Evolutionary conservation across 2,797 vertebrate genomes (phyloP).

Genomic region (Hydrocynus forskahlii): DNA sequence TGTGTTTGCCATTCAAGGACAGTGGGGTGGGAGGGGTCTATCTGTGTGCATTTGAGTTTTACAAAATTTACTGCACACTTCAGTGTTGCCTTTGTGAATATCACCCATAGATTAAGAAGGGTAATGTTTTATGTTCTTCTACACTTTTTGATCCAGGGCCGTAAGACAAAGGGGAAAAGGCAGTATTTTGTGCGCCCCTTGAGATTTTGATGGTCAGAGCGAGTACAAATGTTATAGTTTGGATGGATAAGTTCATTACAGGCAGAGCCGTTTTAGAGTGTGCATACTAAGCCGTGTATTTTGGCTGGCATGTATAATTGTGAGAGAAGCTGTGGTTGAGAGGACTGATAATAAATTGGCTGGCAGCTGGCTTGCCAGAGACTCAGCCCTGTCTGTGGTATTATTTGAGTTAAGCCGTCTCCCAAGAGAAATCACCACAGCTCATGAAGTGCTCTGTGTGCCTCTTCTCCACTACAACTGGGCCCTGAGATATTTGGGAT

Average conservation of each 20-base stretch:
- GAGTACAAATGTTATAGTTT: conserved; percentile 17
- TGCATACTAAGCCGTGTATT: conserved; percentile 43
- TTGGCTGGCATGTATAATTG: conserved; percentile 46
- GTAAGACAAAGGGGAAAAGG: conserved; percentile 1
- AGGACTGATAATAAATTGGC: conserved; percentile 63
- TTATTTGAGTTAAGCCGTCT: conserved; percentile 57
- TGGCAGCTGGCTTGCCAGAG: conserved; percentile 60
- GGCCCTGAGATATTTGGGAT: conserved; percentile 46
- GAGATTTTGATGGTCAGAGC: conserved; percentile 14
- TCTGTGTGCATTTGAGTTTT: conserved; percentile 47
- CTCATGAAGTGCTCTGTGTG: conserved; percentile 55
- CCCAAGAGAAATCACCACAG: conserved; percentile 58
- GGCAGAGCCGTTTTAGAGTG: conserved; percentile 12
- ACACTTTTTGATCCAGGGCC: conserved; percentile 10
- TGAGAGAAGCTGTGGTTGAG: conserved; percentile 58
- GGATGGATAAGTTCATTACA: conserved; percentile 32
- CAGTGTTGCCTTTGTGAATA: background rate
- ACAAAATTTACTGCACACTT: background rate
- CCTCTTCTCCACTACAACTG: conserved; percentile 38
- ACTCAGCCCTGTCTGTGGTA: conserved; percentile 54
- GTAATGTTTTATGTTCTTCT: background rate
- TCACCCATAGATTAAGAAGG: background rate
- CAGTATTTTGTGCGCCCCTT: background rate
- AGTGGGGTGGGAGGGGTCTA: conserved; percentile 14
- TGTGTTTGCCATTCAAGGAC: conserved; percentile 41